Evolutionary conservation across 2,888 invertebrate species (phyloP), one percentile per base, ranked within the genome.

Genomic region (Pristionchus arcanus): DNA sequence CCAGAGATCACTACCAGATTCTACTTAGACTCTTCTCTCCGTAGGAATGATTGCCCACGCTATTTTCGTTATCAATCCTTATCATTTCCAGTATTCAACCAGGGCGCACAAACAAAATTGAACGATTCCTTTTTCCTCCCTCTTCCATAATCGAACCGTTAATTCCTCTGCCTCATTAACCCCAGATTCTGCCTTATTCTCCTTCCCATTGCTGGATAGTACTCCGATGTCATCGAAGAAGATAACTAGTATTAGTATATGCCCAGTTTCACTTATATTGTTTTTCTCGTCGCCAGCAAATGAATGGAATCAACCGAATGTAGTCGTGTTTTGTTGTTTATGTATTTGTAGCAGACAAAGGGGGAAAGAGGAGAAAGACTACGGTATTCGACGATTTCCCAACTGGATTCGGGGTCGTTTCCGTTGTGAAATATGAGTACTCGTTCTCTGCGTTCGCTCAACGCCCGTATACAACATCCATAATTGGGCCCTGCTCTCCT

Each of bases 401-500:
- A 31, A 74, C 37, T 25, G 63, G 25, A 63, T n/a, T 63, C 63
- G 63, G 59, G 13, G 59, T 19, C 34, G 59, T 85, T 85, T 85
- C 84, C 34, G 19, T 13, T 19, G 42, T 55, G 59, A 59, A 85
- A 85, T 85, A 59, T 31, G 55, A 85, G 55, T 59, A 83, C 83
- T 53, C 34, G 42, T 77, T 77, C 74, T 77, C 74, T 68, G 37
- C 42, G 74, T 42, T 13, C 37, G 49, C 49, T 81, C 81, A 81
- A 81, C 81, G 53, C 81, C 71, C 37, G 53, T 81, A 42, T 81
- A 42, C 81, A 81, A 81, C 81, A 81, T 81, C 49, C 81, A 81
- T 81, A 81, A 81, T 81, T 81, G 81, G 42, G 81, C 81, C 59
- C 37, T n/a, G 37, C 84, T 84, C 59, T 63, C 84, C 34, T 19